phyloP scores from a whole-genome alignment of 2,797 vertebrate genomes.

The Rhinella marina region DNA sequence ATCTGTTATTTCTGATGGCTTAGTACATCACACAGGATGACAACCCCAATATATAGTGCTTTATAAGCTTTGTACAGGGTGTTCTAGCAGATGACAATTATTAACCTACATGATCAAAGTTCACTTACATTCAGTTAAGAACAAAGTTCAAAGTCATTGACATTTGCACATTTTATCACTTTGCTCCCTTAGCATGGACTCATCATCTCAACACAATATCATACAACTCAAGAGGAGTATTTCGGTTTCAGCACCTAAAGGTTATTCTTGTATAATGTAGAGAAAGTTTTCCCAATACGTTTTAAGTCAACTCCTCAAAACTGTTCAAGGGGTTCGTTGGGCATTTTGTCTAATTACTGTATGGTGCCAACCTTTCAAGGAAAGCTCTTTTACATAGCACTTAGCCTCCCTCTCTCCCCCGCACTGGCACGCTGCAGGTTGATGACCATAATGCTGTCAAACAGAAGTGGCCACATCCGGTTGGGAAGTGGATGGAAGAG shows the following conservation, averaged over 20 bases:
- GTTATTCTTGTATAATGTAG: no score
- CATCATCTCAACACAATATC: background rate
- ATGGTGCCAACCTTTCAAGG: no score
- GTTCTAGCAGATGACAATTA: slow-evolving; percentile 16
- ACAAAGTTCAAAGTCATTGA: slow-evolving; percentile 17
- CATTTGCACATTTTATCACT: slow-evolving; percentile 1
- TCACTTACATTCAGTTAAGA: background rate
- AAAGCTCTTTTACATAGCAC: no score
- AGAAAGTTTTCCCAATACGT: background rate
- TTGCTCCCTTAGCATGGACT: background rate
- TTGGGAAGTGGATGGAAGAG: no score
- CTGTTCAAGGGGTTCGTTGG: background rate
- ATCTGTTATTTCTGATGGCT: background rate
- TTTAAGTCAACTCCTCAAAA: background rate
- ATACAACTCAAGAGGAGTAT: background rate
- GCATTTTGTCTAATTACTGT: no score
- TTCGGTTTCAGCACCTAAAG: background rate
- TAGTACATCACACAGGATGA: background rate
- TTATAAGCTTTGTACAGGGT: background rate
- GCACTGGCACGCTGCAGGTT: no score
- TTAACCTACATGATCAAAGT: slow-evolving; percentile 23
- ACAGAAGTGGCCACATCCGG: no score
- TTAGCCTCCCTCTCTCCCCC: no score
- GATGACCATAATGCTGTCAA: no score
- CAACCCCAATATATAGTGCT: background rate